Percentiles rank a stretch among this genome's conserved stretches.
Evolutionary conservation across 1,140 invertebrate species (phyloP).

Genomic region (Thaumetopoea pityocampa): DNA sequence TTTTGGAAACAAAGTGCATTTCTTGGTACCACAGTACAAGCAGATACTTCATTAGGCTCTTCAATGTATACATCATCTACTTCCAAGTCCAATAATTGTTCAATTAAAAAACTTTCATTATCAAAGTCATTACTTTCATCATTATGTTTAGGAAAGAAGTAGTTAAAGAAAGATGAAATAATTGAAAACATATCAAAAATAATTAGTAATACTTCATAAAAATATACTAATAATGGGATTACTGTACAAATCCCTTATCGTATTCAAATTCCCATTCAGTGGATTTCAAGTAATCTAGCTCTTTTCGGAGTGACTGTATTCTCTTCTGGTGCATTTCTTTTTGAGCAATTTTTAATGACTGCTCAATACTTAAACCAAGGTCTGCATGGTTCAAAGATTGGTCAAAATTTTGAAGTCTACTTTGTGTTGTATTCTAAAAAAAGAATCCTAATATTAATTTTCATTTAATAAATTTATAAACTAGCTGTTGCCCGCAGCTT

Average conservation of each 20-base stretch:
- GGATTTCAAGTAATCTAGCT: conserved; percentile 80
- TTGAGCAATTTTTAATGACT: conserved; percentile 49
- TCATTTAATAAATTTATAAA: conserved; percentile 1
- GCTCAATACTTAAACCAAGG: conserved; percentile 47
- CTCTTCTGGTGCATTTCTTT: conserved; percentile 77
- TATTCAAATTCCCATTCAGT: conserved; percentile 84
- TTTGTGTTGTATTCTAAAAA: conserved; percentile 46
- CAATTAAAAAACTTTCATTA: conserved; percentile 51
- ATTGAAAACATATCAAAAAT: conserved; percentile 53
- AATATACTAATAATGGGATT: conserved; percentile 14
- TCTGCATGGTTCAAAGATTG: conserved; percentile 53
- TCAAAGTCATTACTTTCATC: conserved; percentile 37
- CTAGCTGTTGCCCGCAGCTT: too few relatives aligned
- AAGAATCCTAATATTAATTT: conserved; percentile 7
- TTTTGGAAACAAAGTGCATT: conserved; percentile 46
- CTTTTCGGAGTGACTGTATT: conserved; percentile 79
- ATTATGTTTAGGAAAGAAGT: conserved; percentile 32
- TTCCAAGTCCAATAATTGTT: conserved; percentile 52
- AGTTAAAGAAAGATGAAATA: conserved; percentile 41
- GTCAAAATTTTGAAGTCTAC: conserved; percentile 52
- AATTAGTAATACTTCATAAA: conserved; percentile 5
- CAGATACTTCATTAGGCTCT: conserved; percentile 4
- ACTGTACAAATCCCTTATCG: conserved; percentile 62
- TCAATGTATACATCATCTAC: conserved; percentile 33
- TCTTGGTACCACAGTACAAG: conserved; percentile 23